A percentile compares a stretch with the other conserved stretches of the same genome.
phyloP scores from a whole-genome alignment of 2,113 vertebrate species.

The Hippocampus abdominalis region DNA sequence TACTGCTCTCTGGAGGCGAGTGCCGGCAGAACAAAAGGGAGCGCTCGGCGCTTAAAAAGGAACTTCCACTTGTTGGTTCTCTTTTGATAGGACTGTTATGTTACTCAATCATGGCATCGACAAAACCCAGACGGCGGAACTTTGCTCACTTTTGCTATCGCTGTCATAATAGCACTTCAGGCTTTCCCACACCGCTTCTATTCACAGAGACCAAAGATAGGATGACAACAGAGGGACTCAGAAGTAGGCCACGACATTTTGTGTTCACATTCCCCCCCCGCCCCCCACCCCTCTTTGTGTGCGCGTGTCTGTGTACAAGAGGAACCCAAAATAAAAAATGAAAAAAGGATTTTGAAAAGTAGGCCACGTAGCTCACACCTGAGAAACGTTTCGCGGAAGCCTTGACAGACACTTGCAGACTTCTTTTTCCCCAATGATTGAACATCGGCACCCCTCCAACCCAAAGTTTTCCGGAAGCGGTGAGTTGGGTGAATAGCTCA shows the following conservation, averaged over 20 bases:
- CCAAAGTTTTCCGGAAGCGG: background rate
- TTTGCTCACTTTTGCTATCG: conserved; percentile 10
- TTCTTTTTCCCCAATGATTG: background rate
- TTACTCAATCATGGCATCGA: conserved; percentile 37
- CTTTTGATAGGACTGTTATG: conserved; percentile 26
- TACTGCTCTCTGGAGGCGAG: background rate
- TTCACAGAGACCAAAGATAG: conserved; percentile 45
- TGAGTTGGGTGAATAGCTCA: background rate
- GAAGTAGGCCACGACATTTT: conserved; percentile 54
- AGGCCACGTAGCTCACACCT: conserved; percentile 37
- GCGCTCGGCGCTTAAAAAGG: background rate
- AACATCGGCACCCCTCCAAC: background rate
- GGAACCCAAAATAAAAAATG: conserved; percentile 7
- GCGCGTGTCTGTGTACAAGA: conserved; percentile 18
- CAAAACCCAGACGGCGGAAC: conserved; percentile 16
- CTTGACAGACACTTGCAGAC: conserved; percentile 1
- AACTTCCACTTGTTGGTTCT: conserved; percentile 13
- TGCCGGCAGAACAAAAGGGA: background rate
- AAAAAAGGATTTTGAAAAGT: conserved; percentile 28
- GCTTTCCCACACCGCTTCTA: conserved; percentile 51
- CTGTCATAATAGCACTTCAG: conserved; percentile 28
- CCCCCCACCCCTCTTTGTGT: conserved; percentile 12
- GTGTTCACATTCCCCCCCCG: conserved; percentile 18
- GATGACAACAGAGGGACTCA: conserved; percentile 49
- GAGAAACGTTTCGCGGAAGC: conserved; percentile 7